Evolutionary conservation across 2,113 vertebrate species (phyloP).

Genomic region (human): GRCh38 chr6:168531501-168532000

Average conservation of each 20-base stretch:
- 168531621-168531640: neutral
- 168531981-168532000: fast-evolving
- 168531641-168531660: neutral
- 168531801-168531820: neutral
- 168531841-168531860: neutral
- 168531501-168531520: fast-evolving
- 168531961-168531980: fast-evolving
- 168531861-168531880: neutral
- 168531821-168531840: too few species aligned
- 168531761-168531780: neutral
- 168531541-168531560: fast-evolving
- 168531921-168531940: fast-evolving
- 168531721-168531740: fast-evolving
- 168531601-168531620: fast-evolving
- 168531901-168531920: fast-evolving
- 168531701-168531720: neutral
- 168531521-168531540: neutral
- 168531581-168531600: fast-evolving
- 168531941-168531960: too few species aligned
- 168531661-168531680: neutral
- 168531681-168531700: neutral
- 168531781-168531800: neutral
- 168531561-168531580: fast-evolving
- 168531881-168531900: neutral
- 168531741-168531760: neutral